Percentiles rank a stretch among this genome's conserved stretches.
These are phyloP conservation scores for Orthonychiurus folsomi DNA, from an alignment of 2,888 invertebrate genomes.

Conservation along the genomic window DNA sequence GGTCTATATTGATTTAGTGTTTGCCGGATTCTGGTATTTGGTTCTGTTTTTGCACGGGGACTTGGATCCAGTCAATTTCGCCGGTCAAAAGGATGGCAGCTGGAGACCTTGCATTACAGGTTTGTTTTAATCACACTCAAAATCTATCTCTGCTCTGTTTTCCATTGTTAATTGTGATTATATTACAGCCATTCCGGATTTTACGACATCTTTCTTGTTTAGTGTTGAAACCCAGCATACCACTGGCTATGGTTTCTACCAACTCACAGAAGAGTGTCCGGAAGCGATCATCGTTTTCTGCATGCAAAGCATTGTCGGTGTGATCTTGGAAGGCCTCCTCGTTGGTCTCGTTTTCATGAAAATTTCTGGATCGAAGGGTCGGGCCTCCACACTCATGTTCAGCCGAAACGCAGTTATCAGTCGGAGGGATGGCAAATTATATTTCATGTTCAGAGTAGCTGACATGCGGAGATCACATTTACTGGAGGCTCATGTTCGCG, in stretches of 20 bases:
- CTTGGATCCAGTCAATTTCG: conserved; percentile 14
- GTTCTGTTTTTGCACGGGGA: conserved; percentile 20
- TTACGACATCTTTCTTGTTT: conserved; percentile 21
- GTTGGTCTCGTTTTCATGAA: conserved; percentile 67
- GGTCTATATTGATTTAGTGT: conserved; percentile 11
- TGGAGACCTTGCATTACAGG: conserved; percentile 18
- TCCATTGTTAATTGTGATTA: no score
- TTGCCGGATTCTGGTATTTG: conserved; percentile 17
- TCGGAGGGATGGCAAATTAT: conserved; percentile 70
- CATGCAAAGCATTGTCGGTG: conserved; percentile 27
- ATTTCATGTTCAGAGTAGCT: conserved; percentile 65
- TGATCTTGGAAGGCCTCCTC: conserved; percentile 47
- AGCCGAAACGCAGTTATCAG: conserved; percentile 80
- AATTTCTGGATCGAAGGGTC: conserved; percentile 84
- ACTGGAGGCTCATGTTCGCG: conserved; percentile 17
- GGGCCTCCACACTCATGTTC: conserved; percentile 86
- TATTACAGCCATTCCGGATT: conserved; percentile 16
- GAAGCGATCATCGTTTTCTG: conserved; percentile 26
- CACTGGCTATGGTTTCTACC: conserved; percentile 70
- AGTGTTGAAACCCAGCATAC: conserved; percentile 47
- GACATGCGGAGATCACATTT: conserved; percentile 15
- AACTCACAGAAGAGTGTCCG: conserved; percentile 48
- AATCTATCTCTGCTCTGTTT: neutral
- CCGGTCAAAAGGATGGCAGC: neutral
- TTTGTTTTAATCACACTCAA: no score